Base-by-base conservation (phyloP, 2,113 vertebrate species). In the Nanorana parkeri region DNA sequence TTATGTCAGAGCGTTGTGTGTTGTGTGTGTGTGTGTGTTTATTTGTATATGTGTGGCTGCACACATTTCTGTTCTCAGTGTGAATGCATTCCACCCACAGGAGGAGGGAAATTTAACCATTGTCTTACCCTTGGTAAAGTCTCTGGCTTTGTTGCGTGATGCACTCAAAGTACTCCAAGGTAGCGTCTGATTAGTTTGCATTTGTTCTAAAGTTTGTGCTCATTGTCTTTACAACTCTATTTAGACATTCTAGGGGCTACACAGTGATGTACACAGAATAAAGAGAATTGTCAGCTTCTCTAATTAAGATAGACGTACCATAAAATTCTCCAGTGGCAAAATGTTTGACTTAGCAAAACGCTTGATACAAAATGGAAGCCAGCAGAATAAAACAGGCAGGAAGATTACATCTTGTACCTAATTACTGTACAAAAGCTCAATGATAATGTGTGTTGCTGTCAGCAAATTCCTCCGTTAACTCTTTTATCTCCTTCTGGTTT, bases 1-100 rank as follows among this genome's bases (percentile, higher is more conserved):
- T 83, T 68, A 83, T 83, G 63, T 75, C 80, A 68, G 71, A 76
- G 80, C 72, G 51, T 75, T 83, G 80, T 83, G 80, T 81, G 69
- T 67, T 24, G 52, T 64, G 79, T 66, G 69, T 73, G 58, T 79
- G 78, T 80, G 55, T 80, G 52, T 79, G 54, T 69, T 52, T 67
- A 29, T 73, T 55, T 73, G 69, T 80, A 58, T 73, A 51, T 58
- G 28, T 61, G 55, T 17, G 29, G 68, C 61, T 60, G 61, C 60
- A 58, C 32, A 32, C 64, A 83, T 60, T 83, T 83, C 80, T 83
- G 28, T 83, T 83, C 80, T 75, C 10, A 41, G 41, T 55, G 5
- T 76, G 10, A 67, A 83, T 76, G 47, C 58, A 83, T 83, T 76
- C 80, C 80, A 83, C 80, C 80, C 72, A 83, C 72, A 54, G 51